Evolutionary conservation across 2,888 invertebrate genomes (phyloP).

Genomic region (Drosophila conformis): DNA sequence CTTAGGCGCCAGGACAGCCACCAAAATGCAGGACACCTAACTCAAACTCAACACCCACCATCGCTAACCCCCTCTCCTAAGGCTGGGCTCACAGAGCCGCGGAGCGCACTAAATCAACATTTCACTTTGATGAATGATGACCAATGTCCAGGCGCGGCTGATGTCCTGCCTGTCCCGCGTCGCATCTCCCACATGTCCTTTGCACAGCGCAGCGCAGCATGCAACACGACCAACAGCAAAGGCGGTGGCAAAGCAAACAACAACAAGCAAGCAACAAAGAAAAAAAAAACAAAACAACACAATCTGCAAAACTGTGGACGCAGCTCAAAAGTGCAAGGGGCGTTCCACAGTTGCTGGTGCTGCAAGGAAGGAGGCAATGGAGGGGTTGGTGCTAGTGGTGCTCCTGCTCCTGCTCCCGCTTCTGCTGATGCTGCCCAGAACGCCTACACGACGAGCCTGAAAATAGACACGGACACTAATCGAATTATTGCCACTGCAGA

Average conservation of each 20-base stretch:
- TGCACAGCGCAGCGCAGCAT: constrained; percentile 55
- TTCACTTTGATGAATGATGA: constrained; percentile 84
- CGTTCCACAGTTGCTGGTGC: constrained; percentile 20
- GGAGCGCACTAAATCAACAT: constrained; percentile 81
- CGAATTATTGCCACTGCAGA: constrained; percentile 83
- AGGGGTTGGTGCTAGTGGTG: constrained; percentile 3
- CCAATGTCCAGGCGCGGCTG: constrained; percentile 80
- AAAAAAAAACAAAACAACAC: not conserved
- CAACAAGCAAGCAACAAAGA: constrained; percentile 7
- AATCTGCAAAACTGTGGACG: constrained; percentile 29
- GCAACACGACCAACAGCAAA: constrained; percentile 49
- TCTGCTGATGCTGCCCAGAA: constrained; percentile 20
- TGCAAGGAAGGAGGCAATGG: constrained; percentile 2
- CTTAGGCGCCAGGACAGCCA: constrained; percentile 55
- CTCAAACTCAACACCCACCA: not conserved
- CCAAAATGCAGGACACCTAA: constrained; percentile 42
- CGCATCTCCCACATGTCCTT: constrained; percentile 12
- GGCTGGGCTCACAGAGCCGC: constrained; percentile 32
- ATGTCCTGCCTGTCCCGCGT: constrained; percentile 44
- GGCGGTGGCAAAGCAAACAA: constrained; percentile 27
- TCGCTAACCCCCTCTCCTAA: not conserved
- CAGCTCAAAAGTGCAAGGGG: constrained; percentile 45
- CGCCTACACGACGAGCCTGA: constrained; percentile 72
- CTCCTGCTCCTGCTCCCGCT: not conserved
- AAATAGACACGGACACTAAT: constrained; percentile 81